Base-by-base conservation (phyloP, 2,113 vertebrate genomes). In the Morone saxatilis region DNA sequence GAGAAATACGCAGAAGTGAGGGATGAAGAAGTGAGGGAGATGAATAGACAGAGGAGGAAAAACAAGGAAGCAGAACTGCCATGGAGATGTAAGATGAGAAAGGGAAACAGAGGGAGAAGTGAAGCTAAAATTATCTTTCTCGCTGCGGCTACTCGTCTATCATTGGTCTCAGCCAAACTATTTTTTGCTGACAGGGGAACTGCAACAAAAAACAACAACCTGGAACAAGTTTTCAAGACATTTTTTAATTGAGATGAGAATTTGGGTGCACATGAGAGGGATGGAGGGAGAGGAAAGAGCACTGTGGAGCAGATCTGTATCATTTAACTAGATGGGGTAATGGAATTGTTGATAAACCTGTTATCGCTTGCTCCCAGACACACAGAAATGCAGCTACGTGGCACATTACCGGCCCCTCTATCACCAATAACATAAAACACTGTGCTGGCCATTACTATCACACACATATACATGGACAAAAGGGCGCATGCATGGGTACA, bases 251-350 rank as follows among this genome's bases (percentile, higher is more conserved):
- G 75, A 81, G 50, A 66, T 10, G 84, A 48, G 61, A 81, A 56
- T 86, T 69, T 66, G 70, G 41, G 20, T 31, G 50, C 10, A 47
- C 16, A 14, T 4, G 47, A 63, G 25, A 56, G 38, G 47, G 56
- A 76, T 57, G 47, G 45, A 41, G n/a, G 48, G 56, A 76, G 65
- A 76, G 63, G 61, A 85, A 38, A 74, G 77, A 71, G 68, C 60
- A 73, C 61, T 25, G 19, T 59, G 66, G 73, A 76, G 72, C 83
- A 83, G 91, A 93, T 92, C 57, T 56, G 65, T 89, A 91, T 92
- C 91, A 89, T 92, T 91, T 91, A 91, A 93, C 88, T 85, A 88
- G 79, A 90, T 84, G 61, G 75, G 56, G 69, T 51, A 86, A 88
- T 84, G 70, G 83, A 89, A 88, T 71, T 45, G 88, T 68, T 86